Evolutionary conservation across 1,140 invertebrate genomes (phyloP), one percentile per base, ranked within the genome.

Genomic region (Probaryconus sp.): DNA sequence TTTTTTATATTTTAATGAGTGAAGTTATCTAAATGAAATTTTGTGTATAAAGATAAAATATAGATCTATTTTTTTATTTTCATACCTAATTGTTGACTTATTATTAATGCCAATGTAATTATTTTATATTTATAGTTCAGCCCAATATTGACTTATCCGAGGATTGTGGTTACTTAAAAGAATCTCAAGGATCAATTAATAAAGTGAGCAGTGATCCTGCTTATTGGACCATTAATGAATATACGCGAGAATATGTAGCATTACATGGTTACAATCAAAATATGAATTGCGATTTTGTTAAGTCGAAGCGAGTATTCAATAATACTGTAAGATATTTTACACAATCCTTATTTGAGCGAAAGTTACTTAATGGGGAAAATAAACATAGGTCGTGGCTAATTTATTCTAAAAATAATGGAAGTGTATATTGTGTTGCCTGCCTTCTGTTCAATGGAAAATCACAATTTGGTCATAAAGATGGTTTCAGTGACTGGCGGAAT

Each of bases 401-500:
- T 38, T 82, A 79, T 76, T 81, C 79, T 17, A 10, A 60, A 71
- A 74, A 60, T 37, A 75, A 63, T 14, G 76, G 71, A 16, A 31
- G 35, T 28, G 50, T 78, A 24, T 81, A 68, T 56, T 83, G 79
- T 50, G 73, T 28, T 40, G 40, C 76, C 28, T 83, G 79, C 58
- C 55, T 53, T 30, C 38, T 79, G 35, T 82, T 80, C 68, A 45
- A 31, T 45, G 40, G 61, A 3, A 70, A 48, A 37, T 61, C 64
- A 53, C 55, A 63, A 21, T 71, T 65, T 58, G 60, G 26, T 33
- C 43, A 24, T 28, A 60, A 60, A 56, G 45, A 56, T 56, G 78
- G 78, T 14, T 77, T 74, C 38, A 74, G 55, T 31, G 78, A 81
- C 65, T 79, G 78, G 72, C 78, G 78, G 71, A 79, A 80, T 51